Evolutionary conservation across 23 tunicate genomes (phyloP).

Genomic region (Trididemnum nubilum): DNA sequence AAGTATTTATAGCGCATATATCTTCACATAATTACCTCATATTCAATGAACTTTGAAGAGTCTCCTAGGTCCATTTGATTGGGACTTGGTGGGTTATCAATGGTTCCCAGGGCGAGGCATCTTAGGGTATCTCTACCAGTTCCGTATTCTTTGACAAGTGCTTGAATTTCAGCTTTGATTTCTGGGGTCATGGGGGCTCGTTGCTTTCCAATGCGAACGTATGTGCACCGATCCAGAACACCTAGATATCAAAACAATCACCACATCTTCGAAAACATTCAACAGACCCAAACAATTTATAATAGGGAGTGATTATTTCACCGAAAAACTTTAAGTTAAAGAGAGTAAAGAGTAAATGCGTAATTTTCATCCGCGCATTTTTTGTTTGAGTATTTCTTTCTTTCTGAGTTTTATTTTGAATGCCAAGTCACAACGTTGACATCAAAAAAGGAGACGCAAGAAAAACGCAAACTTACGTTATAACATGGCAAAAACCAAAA

Average conservation of each 20-base stretch:
- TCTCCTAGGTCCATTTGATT: conserved; percentile 83
- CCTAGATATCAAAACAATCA: conserved; percentile 53
- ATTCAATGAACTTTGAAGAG: conserved; percentile 81
- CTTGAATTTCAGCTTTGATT: conserved; percentile 74
- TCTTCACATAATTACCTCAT: too few relatives aligned
- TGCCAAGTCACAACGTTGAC: too few relatives aligned
- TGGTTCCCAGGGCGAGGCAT: conserved; percentile 95
- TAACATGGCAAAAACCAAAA: too few relatives aligned
- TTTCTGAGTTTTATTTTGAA: too few relatives aligned
- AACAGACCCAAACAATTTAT: neutral
- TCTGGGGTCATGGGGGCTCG: conserved; percentile 86
- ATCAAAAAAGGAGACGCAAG: too few relatives aligned
- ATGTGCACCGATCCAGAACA: conserved; percentile 92
- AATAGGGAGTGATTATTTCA: neutral
- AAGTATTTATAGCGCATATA: too few relatives aligned
- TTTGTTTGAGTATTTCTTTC: too few relatives aligned
- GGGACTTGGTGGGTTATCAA: conserved; percentile 87
- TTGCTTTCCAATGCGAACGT: conserved; percentile 92
- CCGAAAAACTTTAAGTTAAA: too few relatives aligned
- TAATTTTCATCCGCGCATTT: too few relatives aligned
- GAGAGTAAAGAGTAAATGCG: too few relatives aligned
- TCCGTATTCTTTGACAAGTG: conserved; percentile 87
- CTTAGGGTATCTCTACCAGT: conserved; percentile 97
- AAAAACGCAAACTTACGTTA: too few relatives aligned
- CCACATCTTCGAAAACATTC: too few relatives aligned